Conservation (phyloP, 2,113 vertebrate species). For the Psephotus haematonotus region DNA sequence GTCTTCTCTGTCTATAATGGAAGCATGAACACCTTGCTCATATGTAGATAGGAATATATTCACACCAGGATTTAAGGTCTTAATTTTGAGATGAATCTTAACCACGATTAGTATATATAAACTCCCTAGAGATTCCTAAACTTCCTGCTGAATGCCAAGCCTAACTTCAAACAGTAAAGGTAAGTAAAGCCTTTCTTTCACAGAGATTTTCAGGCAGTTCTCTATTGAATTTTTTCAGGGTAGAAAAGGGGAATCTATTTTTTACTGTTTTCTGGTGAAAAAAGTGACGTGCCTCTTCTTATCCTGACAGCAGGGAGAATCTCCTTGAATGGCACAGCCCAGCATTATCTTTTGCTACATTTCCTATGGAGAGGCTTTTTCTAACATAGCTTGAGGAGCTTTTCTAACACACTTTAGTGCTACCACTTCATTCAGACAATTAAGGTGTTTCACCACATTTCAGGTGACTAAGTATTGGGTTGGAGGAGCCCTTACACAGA, state of each 20-base stretch:
- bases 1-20: neutral
- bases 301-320: neutral
- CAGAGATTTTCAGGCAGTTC: neutral
- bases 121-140: neutral
- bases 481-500: neutral
- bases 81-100: neutral
- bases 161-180: neutral
- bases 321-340: neutral
- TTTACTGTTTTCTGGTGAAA: neutral
- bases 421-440: neutral
- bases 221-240: neutral
- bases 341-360: neutral
- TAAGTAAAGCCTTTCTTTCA: neutral
- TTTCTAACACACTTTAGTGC: neutral
- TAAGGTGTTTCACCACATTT: neutral
- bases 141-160: neutral
- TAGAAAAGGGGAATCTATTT: neutral
- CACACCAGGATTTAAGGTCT: neutral
- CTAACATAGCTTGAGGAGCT: rapidly evolving
- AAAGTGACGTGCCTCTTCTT: neutral
- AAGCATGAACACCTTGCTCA: neutral
- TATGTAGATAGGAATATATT: neutral
- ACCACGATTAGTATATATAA: neutral
- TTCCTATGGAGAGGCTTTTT: neutral
- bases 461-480: neutral